Conservation (phyloP, 2,113 vertebrate genomes). For the Siniperca chuatsi region DNA sequence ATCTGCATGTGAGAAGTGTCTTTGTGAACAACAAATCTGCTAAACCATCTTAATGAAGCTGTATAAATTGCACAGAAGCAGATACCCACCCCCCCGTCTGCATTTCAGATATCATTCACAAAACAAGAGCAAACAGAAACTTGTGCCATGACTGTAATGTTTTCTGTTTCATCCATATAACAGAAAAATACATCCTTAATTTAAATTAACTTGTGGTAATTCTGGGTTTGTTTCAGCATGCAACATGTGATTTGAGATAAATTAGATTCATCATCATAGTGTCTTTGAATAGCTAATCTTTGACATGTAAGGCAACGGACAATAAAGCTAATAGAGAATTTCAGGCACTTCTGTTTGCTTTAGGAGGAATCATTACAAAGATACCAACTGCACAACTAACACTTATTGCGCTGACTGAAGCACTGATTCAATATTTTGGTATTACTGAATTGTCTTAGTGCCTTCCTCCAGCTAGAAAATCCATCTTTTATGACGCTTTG, state of each 20-base stretch:
- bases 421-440: conserved; percentile 7
- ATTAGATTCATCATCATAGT: not conserved
- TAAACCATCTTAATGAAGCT: not conserved
- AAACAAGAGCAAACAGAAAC: not conserved
- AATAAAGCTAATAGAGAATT: conserved; percentile 13
- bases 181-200: not conserved
- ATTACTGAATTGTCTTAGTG: not conserved
- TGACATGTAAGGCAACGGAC: not conserved
- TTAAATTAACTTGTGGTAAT: conserved; percentile 1
- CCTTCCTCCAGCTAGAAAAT: not conserved
- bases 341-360: not conserved
- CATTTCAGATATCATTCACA: not conserved
- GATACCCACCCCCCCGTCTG: not conserved
- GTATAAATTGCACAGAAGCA: not conserved
- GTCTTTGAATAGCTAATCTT: conserved; percentile 18
- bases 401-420: not conserved
- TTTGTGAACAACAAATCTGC: not conserved
- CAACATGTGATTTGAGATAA: conserved; percentile 10
- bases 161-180: not conserved
- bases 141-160: not conserved
- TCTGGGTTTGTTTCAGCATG: conserved; percentile 18
- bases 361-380: not conserved
- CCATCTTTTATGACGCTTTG: not conserved
- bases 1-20: too few species aligned
- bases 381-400: too few species aligned